These are phyloP conservation scores for Atrichornis clamosus DNA, from an alignment of 2,113 vertebrate genomes.

Conservation along the genomic window DNA sequence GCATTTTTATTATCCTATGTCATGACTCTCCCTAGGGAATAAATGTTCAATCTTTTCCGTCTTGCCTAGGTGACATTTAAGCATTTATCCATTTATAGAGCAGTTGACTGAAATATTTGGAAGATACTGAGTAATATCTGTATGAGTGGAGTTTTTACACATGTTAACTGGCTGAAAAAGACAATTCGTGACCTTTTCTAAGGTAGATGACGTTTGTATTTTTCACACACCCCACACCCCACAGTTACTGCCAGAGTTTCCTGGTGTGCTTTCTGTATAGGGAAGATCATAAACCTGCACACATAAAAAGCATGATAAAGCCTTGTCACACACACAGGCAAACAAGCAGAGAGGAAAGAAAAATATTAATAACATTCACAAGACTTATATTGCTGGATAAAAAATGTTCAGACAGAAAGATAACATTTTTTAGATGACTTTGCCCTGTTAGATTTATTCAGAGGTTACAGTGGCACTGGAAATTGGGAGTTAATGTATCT, in stretches of 20 bases:
- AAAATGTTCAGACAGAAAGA: not conserved
- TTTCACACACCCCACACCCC: not conserved
- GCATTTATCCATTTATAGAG: not conserved
- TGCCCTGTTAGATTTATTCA: not conserved
- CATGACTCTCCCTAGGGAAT: not conserved
- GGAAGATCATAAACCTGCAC: not conserved
- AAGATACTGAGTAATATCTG: not conserved
- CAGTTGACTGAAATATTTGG: not conserved
- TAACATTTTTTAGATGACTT: not conserved
- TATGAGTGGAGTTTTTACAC: not conserved
- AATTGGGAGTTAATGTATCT: not conserved
- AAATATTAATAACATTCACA: not conserved
- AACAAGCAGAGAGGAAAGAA: not conserved
- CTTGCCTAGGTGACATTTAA: not conserved
- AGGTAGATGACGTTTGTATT: not conserved
- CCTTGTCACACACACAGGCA: not conserved
- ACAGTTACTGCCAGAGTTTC: not conserved
- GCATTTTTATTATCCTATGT: not conserved
- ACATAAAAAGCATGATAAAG: not conserved
- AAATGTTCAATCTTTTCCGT: not conserved
- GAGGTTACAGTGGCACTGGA: not conserved
- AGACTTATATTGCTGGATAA: not conserved
- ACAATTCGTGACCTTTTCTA: not conserved
- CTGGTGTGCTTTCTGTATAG: not conserved
- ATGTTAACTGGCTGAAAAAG: not conserved